phyloP scores from a whole-genome alignment of 2,888 invertebrate species.

The Drosophila picticornis region DNA sequence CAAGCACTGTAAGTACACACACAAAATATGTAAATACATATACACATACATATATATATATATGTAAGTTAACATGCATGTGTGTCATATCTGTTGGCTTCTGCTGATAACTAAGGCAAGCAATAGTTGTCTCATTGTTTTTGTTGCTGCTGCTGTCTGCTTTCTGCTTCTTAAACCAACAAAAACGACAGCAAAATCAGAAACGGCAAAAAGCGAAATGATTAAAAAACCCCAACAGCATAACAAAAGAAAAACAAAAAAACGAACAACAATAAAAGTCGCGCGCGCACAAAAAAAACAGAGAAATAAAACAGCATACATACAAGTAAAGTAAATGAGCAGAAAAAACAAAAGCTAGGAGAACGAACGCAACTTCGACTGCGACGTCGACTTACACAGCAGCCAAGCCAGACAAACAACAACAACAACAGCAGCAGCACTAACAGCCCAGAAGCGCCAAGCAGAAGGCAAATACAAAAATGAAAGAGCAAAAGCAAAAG shows the following conservation, averaged over 20 bases:
- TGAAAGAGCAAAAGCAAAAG: slow-evolving; percentile 30
- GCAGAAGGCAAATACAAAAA: slow-evolving; percentile 53
- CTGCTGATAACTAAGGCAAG: slow-evolving; percentile 52
- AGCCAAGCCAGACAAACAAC: slow-evolving; percentile 59
- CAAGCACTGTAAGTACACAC: slow-evolving; percentile 25
- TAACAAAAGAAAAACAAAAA: slow-evolving; percentile 41
- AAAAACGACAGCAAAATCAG: slow-evolving; percentile 60
- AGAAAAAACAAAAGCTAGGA: slow-evolving; percentile 67
- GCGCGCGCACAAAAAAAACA: slow-evolving; percentile 53
- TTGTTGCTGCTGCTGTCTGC: slow-evolving; percentile 30
- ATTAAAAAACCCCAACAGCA: slow-evolving; percentile 47
- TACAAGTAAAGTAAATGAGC: slow-evolving; percentile 68
- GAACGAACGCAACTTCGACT: slow-evolving; percentile 40
- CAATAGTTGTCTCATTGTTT: slow-evolving; percentile 41
- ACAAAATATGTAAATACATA: slow-evolving; percentile 1
- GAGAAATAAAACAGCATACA: slow-evolving; percentile 31
- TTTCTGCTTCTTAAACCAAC: slow-evolving; percentile 45
- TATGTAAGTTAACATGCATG: slow-evolving; percentile 1
- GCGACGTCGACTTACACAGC: slow-evolving; percentile 72
- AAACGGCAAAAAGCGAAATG: slow-evolving; percentile 58
- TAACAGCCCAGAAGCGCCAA: slow-evolving; percentile 49
- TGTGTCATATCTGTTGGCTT: slow-evolving; percentile 46
- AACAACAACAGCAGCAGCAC: slow-evolving; percentile 24
- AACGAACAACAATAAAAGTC: slow-evolving; percentile 49
- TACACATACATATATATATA: neutral